Evolutionary conservation across 2,113 vertebrate genomes (phyloP).

Genomic region (Tricholaema leucomelas): DNA sequence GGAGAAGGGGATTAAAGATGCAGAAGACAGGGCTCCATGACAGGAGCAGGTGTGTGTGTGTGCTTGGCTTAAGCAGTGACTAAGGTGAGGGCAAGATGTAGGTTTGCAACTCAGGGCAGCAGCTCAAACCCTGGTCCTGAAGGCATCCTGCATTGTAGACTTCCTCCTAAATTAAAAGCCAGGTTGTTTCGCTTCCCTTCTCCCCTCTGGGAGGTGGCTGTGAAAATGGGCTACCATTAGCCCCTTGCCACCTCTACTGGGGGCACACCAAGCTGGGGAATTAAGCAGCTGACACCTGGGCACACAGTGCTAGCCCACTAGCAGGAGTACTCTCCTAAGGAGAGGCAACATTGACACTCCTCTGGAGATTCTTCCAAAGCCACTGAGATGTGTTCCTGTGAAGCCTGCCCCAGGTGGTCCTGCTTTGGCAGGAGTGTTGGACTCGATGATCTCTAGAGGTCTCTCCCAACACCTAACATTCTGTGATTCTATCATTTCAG

Average conservation of each 20-base stretch:
- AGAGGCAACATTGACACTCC: neutral
- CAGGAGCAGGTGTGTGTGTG: conserved; percentile 40
- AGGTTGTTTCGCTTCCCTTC: neutral
- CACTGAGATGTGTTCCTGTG: too few relatives aligned
- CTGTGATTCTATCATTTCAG: neutral
- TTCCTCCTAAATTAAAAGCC: neutral
- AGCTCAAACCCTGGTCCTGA: neutral
- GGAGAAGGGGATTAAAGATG: neutral
- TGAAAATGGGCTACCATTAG: neutral
- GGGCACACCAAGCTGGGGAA: neutral
- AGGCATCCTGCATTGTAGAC: neutral
- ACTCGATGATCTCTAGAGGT: too few relatives aligned
- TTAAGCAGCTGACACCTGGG: neutral
- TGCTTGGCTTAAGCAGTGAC: neutral
- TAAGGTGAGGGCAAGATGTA: neutral
- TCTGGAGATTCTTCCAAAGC: too few relatives aligned
- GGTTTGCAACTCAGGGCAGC: neutral
- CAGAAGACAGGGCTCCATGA: fast-evolving
- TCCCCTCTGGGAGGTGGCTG: neutral
- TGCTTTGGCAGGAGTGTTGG: too few relatives aligned
- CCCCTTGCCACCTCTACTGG: fast-evolving
- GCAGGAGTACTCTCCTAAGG: neutral
- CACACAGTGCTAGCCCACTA: neutral
- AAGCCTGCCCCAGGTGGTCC: too few relatives aligned
- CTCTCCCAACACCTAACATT: too few relatives aligned